Evolutionary conservation across 2,888 invertebrate genomes (phyloP), one percentile per base, ranked within the genome.

Genomic region (Beris chalybata): DNA sequence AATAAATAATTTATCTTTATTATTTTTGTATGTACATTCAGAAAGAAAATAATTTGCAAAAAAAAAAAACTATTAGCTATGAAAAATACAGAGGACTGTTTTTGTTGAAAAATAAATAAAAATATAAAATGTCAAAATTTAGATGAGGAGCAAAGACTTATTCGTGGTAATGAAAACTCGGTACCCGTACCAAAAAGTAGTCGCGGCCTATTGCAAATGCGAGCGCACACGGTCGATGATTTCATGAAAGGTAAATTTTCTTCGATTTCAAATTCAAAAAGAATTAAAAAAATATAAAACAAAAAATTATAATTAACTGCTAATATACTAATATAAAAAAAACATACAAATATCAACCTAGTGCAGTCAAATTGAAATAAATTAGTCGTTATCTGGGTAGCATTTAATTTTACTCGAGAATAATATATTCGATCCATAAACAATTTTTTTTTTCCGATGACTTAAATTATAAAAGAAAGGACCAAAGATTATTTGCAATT

Each of bases 171-270:
- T 69, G 72, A 72, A 71, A 69, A 59, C 65, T 67, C 70, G 67
- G 69, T 68, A 57, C 67, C 70, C 54, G 67, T 68, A 64, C 66
- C 70, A 57, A 73, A 72, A 71, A 72, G 71, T 72, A 71, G 71
- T 70, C 73, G 74, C 71, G 72, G 72, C 68, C 72, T 73, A 68
- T 72, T 74, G 70, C 74, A 75, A 72, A 73, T 73, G 71, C 71
- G 75, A 71, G 74, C 75, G 67, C 75, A 75, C 70, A 75, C 75
- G 65, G 71, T 75, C 70, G 75, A 75, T 71, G 75, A 75, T 73
- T 75, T 74, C 69, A 75, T 75, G 75, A 73, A 73, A 75, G 75
- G 75, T 75, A 74, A 74, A 70, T 65, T 67, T 54, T 52, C 38
- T 38, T 38, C 7, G 9, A 38, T 38, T 38, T 38, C 38, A 38